Evolutionary conservation across 1,140 invertebrate genomes (phyloP), one percentile per base, ranked within the genome.

Genomic region (Sycobia sp.): DNA sequence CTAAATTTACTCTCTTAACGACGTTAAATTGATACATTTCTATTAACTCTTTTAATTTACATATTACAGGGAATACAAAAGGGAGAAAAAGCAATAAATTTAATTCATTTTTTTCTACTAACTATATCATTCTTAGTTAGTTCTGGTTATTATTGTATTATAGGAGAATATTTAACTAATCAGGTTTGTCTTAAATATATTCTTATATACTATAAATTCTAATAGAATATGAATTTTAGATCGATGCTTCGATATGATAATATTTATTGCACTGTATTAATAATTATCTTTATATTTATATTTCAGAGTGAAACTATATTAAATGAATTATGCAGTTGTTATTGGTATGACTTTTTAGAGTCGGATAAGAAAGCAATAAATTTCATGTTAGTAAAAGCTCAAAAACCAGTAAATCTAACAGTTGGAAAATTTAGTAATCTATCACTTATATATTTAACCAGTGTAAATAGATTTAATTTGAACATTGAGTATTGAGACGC

Each of bases 341-440:
- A 10, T 16, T 63, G 61, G 61, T 63, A 63, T 25, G n/a, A 47
- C 8, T 50, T 50, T 22, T 2, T 16, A 27, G 25, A 4, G 13
- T 13, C 38, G 16, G 18, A 61, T 7, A 39, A 56, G 9, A 47
- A 43, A 41, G 8, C 20, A 18, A 23, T 63, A 9, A 25, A 7
- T 23, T 56, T 63, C 34, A 50, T 63, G 34, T 13, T 63, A 16
- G 8, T 50, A 14, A 63, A 56, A 50, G 43, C 61, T 56, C 44
- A 16, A 25, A 56, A 63, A 29, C 39, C 61, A 23, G 43, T 63
- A 3, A 39, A 20, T 14, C 3, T 63, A 16, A 63, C 36, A n/a
- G 61, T 56, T 50, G 53, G 61, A 23, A 63, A 63, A 50, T 63
- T 63, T 32, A 56, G 18, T 32, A 50, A 49, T 16, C 16, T 63